phyloP scores from a whole-genome alignment of 2,888 invertebrate species.

The Germaria angustata region DNA sequence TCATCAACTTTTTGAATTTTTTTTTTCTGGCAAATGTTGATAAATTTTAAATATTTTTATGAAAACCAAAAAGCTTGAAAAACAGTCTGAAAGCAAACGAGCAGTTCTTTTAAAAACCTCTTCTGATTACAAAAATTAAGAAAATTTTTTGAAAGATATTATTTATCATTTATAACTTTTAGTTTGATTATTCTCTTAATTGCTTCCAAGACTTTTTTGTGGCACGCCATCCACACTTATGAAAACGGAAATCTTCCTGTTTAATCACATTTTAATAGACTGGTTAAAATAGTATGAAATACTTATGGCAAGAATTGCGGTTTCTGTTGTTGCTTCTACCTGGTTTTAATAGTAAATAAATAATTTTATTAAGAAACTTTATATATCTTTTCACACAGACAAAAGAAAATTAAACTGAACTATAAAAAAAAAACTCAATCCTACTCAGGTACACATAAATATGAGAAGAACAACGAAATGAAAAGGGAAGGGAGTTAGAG shows the following conservation, averaged over 20 bases:
- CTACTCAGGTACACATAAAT: background rate
- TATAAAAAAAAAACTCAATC: background rate
- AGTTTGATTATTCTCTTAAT: background rate
- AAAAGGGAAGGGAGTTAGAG: background rate
- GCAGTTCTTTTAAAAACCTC: background rate
- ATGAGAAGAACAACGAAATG: constrained; percentile 13
- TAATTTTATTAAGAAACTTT: constrained; percentile 57
- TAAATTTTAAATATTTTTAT: no score
- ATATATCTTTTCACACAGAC: constrained; percentile 32
- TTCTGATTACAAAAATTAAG: no score
- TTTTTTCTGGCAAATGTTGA: no score
- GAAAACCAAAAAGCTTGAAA: no score
- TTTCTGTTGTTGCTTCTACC: background rate
- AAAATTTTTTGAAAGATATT: no score
- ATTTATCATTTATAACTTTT: background rate
- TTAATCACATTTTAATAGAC: constrained; percentile 44
- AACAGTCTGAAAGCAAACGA: no score
- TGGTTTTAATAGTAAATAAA: constrained; percentile 52
- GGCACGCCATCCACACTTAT: background rate
- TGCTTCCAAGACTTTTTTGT: constrained; percentile 9
- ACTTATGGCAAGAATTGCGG: constrained; percentile 27
- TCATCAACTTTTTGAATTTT: no score
- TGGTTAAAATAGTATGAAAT: constrained; percentile 43
- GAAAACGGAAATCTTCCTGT: constrained; percentile 1
- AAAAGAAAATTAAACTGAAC: constrained; percentile 29